A percentile compares a stretch with the other conserved stretches of the same genome.
Conservation (phyloP, 2,888 invertebrate species). For the Camptogramma bilineatum region DNA sequence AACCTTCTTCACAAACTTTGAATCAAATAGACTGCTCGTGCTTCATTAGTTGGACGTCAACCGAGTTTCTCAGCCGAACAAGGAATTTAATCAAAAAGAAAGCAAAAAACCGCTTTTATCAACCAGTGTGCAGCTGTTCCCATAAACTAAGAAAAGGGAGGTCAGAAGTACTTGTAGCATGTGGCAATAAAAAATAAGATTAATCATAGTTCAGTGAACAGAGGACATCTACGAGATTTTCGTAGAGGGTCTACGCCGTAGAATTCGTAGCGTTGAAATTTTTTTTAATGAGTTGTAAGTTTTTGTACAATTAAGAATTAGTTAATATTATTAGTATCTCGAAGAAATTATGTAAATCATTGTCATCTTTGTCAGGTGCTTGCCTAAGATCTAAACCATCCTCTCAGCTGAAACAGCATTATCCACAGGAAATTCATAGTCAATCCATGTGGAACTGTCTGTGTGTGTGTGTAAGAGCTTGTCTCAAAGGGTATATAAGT, state of each 20-base stretch:
- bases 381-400: no score
- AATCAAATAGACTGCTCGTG: neutral
- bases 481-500: no score
- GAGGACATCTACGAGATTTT: constrained; percentile 33
- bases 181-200: constrained; percentile 2
- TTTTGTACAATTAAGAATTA: no score
- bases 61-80: neutral
- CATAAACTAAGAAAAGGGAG: constrained; percentile 46
- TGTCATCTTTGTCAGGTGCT: no score
- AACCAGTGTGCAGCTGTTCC: constrained; percentile 46
- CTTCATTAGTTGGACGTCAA: neutral
- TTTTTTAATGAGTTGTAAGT: neutral
- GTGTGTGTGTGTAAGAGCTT: no score
- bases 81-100: constrained; percentile 48
- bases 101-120: constrained; percentile 43
- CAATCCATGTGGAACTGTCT: no score
- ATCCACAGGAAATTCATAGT: no score
- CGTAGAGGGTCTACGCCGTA: constrained; percentile 24
- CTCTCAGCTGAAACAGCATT: no score
- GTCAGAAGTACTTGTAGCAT: constrained; percentile 14
- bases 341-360: no score
- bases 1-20: neutral
- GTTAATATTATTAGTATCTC: no score
- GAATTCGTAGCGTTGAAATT: constrained; percentile 35
- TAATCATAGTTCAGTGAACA: constrained; percentile 3